Base-by-base conservation (phyloP, 2,888 invertebrate genomes). In the Drosophila phalerata region DNA sequence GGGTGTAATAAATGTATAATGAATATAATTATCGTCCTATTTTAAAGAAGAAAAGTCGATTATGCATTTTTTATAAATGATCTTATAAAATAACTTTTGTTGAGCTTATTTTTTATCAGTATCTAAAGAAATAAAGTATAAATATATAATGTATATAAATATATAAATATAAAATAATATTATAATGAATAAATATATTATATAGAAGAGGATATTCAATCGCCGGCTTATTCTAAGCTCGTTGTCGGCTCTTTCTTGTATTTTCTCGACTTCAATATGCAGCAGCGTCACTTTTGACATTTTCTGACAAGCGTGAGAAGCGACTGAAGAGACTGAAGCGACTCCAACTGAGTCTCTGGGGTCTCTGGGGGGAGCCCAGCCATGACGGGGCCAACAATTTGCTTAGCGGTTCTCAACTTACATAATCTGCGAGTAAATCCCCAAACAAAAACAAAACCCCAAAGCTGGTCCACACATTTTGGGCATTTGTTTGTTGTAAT, bases 271-370 rank as follows among this genome's bases (percentile, higher is more conserved):
- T 65, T 73, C 49, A 67, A 56, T 73, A 69, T 57, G 69, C 68
- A 71, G 79, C 85, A 55, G 64, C 73, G 72, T 85, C 78, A 86
- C 86, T 89, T 86, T 82, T 86, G 86, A 86, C 86, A 86, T 86
- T 89, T 86, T 85, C 81, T 86, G 86, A 86, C 88, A 85, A 86
- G 90, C 86, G 89, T 86, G 86, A 88, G 86, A 86, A 86, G 69
- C 85, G 53, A 42, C 73, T 58, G 86, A 86, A 86, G 69, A 83
- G 53, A 42, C 73, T 58, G 4, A 22, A 22, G 62, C 49, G 48
- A 38, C 28, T 53, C 22, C 61, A 15, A 25, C 57, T 53, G 32
- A 42, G 11, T 30, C 30, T n/a, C 5, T 34, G 56, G 40, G 34
- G 68, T 51, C 48, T 53, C 5, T 38, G 56, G 49, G 48, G 62